These are phyloP conservation scores for Gadopsis marmoratus DNA, from an alignment of 2,797 vertebrate genomes.

Conservation along the genomic window DNA sequence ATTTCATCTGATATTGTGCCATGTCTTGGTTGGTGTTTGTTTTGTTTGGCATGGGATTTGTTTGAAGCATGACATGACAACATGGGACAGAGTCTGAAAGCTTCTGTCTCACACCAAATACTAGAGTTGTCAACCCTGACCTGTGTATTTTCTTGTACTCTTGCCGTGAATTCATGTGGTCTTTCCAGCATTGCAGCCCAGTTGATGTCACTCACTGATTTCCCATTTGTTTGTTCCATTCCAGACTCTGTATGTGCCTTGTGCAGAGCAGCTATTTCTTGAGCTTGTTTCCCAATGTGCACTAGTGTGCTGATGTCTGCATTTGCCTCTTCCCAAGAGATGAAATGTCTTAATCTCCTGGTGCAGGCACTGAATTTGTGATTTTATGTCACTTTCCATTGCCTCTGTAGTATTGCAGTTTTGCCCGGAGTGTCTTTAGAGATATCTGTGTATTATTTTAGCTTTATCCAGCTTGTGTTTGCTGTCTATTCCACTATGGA, in stretches of 20 bases:
- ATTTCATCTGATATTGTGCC: conserved; percentile 5
- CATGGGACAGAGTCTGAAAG: neutral
- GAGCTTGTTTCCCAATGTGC: conserved; percentile 30
- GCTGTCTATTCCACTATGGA: conserved; percentile 26
- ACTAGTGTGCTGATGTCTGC: conserved; percentile 19
- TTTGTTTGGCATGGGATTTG: conserved; percentile 5
- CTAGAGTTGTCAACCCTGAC: too few relatives aligned
- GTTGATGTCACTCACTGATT: neutral
- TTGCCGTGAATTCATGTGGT: neutral
- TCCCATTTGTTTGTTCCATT: conserved; percentile 1
- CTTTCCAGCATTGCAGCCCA: neutral
- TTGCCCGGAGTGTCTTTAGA: conserved; percentile 30
- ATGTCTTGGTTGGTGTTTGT: neutral
- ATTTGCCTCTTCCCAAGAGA: conserved; percentile 18
- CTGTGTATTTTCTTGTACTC: neutral
- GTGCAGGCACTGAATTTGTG: conserved; percentile 26
- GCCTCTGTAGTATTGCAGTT: conserved; percentile 28
- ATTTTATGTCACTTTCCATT: conserved; percentile 35
- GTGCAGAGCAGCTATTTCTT: conserved; percentile 16
- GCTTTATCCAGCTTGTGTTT: conserved; percentile 29
- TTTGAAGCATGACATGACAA: conserved; percentile 8
- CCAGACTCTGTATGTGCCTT: conserved; percentile 5
- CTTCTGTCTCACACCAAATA: neutral
- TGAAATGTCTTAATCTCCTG: conserved; percentile 42
- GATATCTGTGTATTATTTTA: conserved; percentile 37